These are phyloP conservation scores for Todus mexicanus DNA, from an alignment of 2,797 vertebrate genomes.

Conservation along the genomic window DNA sequence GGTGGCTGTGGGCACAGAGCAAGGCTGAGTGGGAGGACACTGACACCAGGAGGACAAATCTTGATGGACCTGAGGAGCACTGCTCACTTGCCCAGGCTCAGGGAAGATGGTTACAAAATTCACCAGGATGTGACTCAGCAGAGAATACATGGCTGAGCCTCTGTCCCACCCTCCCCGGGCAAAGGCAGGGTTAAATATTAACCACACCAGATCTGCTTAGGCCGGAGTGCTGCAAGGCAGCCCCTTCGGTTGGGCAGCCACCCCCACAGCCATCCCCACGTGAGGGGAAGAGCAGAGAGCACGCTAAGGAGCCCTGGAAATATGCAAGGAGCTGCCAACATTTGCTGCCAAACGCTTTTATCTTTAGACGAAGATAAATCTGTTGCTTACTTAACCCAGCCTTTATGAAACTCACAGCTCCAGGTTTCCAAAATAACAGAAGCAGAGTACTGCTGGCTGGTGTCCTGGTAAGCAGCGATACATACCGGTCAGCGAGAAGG, in stretches of 20 bases:
- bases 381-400: conserved; percentile 50
- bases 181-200: background rate
- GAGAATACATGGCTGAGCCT: fast-evolving
- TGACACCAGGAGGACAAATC: background rate
- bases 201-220: background rate
- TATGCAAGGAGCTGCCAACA: background rate
- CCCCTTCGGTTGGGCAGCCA: background rate
- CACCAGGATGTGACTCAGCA: no score
- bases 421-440: conserved; percentile 24
- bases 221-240: background rate
- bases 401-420: conserved; percentile 21
- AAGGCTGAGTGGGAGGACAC: background rate
- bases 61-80: background rate
- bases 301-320: background rate
- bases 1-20: background rate
- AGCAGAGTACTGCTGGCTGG: background rate
- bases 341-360: conserved; percentile 51
- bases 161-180: background rate
- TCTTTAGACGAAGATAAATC: conserved; percentile 43
- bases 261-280: background rate
- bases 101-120: background rate
- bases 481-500: background rate
- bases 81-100: background rate
- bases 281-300: background rate
- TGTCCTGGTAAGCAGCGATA: background rate